phyloP scores from a whole-genome alignment of 2,113 vertebrate species.

The Notarius lentiginosus region DNA sequence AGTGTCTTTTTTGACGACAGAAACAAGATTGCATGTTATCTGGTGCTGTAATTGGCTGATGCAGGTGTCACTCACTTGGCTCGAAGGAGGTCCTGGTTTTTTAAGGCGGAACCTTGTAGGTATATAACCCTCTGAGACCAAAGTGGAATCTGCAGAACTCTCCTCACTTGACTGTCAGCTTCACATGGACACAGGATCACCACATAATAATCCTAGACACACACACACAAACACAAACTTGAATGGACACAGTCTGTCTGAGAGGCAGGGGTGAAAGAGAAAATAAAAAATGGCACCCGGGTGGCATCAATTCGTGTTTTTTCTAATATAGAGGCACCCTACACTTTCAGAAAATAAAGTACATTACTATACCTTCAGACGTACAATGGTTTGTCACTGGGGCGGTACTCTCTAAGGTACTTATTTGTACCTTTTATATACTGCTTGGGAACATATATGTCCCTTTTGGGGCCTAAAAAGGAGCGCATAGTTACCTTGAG shows the following conservation, averaged over 20 bases:
- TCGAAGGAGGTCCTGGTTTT: slow-evolving; percentile 95
- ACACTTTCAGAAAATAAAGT: too few relatives aligned
- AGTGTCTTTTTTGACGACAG: background rate
- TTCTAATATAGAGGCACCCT: background rate
- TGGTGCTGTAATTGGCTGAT: background rate
- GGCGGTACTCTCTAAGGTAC: too few relatives aligned
- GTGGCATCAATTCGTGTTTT: background rate
- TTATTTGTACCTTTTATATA: too few relatives aligned
- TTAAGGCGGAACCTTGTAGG: slow-evolving; percentile 92
- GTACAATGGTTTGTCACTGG: too few relatives aligned
- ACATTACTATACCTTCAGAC: too few relatives aligned
- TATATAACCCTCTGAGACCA: slow-evolving; percentile 98
- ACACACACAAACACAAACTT: slow-evolving; percentile 6
- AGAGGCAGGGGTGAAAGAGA: background rate
- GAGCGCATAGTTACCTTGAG: too few relatives aligned
- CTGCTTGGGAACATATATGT: too few relatives aligned
- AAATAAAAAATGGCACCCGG: background rate
- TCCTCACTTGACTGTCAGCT: slow-evolving; percentile 91
- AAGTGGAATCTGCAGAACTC: slow-evolving; percentile 94
- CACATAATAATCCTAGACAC: slow-evolving; percentile 89
- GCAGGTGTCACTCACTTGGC: slow-evolving; percentile 83
- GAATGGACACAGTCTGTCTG: background rate
- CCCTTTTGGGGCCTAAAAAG: too few relatives aligned
- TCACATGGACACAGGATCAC: slow-evolving; percentile 94
- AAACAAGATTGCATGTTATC: background rate